phyloP scores from a whole-genome alignment of 2,888 invertebrate genomes.

The Ophion slaviceki region DNA sequence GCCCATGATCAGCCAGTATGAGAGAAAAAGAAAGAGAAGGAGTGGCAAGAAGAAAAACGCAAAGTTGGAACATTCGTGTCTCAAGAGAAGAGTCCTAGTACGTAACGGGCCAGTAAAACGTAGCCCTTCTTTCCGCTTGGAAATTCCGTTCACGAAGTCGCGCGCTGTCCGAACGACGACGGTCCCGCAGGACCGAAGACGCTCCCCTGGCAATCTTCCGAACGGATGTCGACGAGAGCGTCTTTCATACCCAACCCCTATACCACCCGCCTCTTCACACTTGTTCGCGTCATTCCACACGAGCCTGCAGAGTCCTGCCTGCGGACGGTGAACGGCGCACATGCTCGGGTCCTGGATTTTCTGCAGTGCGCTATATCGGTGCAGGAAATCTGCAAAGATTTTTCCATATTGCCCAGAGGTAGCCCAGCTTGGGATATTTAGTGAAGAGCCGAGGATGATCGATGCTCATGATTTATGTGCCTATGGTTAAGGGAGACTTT shows the following conservation, averaged over 20 bases:
- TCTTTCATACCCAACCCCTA: constrained; percentile 60
- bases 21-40: constrained; percentile 9
- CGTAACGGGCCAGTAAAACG: constrained; percentile 68
- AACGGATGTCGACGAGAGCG: constrained; percentile 70
- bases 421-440: background rate
- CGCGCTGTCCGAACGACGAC: constrained; percentile 74
- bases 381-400: constrained; percentile 20
- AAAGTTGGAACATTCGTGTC: constrained; percentile 49
- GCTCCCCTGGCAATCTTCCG: constrained; percentile 79
- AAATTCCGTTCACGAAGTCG: constrained; percentile 77
- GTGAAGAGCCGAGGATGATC: background rate
- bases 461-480: background rate
- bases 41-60: constrained; percentile 41
- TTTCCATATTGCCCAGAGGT: constrained; percentile 47
- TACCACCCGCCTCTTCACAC: constrained; percentile 51
- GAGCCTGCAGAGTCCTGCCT: constrained; percentile 27
- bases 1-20: constrained; percentile 39
- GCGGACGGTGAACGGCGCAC: constrained; percentile 16
- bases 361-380: background rate
- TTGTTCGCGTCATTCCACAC: constrained; percentile 58
- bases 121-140: constrained; percentile 67
- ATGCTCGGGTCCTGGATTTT: constrained; percentile 39
- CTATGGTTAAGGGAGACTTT: too few species aligned
- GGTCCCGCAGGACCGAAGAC: constrained; percentile 75
- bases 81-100: constrained; percentile 68